phyloP scores from a whole-genome alignment of 2,113 vertebrate species.

The Tylochromis polylepis region DNA sequence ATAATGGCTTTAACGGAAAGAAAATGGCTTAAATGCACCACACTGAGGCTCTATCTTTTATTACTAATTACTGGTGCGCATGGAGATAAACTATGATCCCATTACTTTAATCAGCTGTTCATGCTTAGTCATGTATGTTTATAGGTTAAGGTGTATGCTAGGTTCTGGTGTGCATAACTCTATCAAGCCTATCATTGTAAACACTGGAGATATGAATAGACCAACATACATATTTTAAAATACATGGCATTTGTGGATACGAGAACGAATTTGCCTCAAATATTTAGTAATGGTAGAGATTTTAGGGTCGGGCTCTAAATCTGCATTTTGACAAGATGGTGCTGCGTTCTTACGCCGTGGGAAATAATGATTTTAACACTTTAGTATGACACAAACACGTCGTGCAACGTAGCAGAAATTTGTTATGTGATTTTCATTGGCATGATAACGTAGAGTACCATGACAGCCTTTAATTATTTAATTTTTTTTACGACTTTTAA shows the following conservation, averaged over 20 bases:
- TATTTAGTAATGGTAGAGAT: neutral
- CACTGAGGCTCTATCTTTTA: neutral
- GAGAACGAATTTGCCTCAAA: neutral
- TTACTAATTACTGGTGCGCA: neutral
- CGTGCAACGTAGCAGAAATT: neutral
- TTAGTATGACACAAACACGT: neutral
- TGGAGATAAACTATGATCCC: neutral
- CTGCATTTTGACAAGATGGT: conserved; percentile 29
- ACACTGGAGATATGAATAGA: neutral
- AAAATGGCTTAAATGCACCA: neutral
- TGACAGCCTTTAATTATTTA: neutral
- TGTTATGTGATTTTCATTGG: neutral
- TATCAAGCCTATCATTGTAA: neutral
- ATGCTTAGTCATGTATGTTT: neutral
- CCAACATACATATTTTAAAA: neutral
- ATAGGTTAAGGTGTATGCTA: neutral
- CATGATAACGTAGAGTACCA: neutral
- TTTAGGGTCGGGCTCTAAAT: conserved; percentile 22
- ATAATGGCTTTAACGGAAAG: neutral
- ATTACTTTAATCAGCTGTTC: neutral
- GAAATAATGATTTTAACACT: neutral
- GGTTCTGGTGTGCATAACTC: neutral
- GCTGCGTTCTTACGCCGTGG: neutral
- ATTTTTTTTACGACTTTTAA: neutral
- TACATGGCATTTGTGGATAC: neutral